Conservation (phyloP, 2,113 vertebrate genomes). For the Hippocampus comes region DNA sequence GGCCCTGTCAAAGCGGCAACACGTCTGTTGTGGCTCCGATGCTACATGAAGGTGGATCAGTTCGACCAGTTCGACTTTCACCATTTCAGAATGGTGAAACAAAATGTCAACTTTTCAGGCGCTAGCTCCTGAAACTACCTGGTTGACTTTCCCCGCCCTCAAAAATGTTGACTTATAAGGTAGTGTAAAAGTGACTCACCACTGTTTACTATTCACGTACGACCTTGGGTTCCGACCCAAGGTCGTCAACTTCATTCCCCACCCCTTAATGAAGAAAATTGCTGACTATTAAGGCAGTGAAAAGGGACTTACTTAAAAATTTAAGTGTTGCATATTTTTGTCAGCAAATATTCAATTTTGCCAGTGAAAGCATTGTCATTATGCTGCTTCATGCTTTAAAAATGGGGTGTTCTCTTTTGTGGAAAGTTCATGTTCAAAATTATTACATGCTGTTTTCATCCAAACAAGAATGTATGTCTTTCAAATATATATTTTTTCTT, state of each 20-base stretch:
- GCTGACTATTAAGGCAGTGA: background rate
- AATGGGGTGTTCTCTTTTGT: background rate
- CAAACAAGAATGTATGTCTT: background rate
- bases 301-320: background rate
- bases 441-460: too few species aligned
- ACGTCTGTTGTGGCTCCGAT: background rate
- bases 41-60: background rate
- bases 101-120: background rate
- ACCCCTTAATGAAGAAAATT: too few species aligned
- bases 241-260: background rate
- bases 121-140: too few species aligned
- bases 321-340: background rate
- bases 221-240: background rate
- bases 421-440: background rate
- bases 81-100: background rate
- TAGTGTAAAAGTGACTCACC: background rate
- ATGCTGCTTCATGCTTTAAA: background rate
- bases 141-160: background rate
- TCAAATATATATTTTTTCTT: too few species aligned
- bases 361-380: background rate
- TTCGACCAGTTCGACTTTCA: background rate
- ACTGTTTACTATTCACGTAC: background rate
- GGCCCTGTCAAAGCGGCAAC: background rate
- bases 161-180: background rate
- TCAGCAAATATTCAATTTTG: slow-evolving; percentile 2